A percentile compares a stretch with the other conserved stretches of the same genome.
These are phyloP conservation scores for Merluccius polli DNA, from an alignment of 2,797 vertebrate genomes.

Conservation along the genomic window DNA sequence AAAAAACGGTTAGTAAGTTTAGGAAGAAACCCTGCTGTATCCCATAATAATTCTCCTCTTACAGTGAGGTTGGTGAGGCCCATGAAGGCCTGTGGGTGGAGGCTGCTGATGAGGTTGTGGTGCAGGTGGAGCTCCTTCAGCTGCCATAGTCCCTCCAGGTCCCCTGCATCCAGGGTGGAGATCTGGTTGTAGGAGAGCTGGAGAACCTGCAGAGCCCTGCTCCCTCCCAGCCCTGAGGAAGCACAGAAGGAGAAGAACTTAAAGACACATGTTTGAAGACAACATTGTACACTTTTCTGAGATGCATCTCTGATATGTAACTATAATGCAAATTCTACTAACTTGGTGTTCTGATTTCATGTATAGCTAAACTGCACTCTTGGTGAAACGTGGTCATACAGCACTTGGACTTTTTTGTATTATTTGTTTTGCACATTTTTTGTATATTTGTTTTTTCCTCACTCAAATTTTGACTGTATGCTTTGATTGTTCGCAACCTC, in stretches of 20 bases:
- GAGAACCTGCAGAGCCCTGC: slow-evolving; percentile 70
- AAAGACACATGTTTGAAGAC: neutral
- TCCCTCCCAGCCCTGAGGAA: slow-evolving; percentile 55
- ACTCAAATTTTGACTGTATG: neutral
- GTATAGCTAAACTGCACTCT: no score
- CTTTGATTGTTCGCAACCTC: neutral
- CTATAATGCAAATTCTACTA: no score
- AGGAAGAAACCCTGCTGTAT: neutral
- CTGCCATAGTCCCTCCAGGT: slow-evolving; percentile 71
- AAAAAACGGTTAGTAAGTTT: neutral
- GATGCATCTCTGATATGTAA: neutral
- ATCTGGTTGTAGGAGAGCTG: slow-evolving; percentile 81
- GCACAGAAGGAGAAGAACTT: neutral
- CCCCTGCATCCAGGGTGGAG: slow-evolving; percentile 55
- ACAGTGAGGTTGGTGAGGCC: slow-evolving; percentile 79
- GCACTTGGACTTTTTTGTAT: no score
- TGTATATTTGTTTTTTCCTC: neutral
- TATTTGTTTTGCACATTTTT: no score
- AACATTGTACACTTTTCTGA: neutral
- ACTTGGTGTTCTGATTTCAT: no score
- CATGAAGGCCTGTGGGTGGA: slow-evolving; percentile 77
- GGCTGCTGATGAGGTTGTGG: slow-evolving; percentile 76
- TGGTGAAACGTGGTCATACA: neutral
- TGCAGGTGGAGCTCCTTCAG: slow-evolving; percentile 77
- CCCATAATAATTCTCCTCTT: slow-evolving; percentile 6